Base-by-base conservation (phyloP, 2,113 vertebrate species). In the Sclerurus mexicanus region DNA sequence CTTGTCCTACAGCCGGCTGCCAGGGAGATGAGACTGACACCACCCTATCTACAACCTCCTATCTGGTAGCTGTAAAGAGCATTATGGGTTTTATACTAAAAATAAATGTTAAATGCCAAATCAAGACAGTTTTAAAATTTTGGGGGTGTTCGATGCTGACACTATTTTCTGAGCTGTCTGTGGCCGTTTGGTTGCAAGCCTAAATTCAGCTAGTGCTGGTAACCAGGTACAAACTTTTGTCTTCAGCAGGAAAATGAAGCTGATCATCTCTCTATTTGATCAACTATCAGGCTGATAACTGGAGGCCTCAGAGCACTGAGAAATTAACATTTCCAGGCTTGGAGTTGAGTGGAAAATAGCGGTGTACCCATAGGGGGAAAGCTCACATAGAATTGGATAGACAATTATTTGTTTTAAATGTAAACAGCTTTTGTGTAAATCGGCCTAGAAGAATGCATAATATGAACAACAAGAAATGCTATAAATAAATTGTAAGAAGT, bases 331-430 rank as follows among this genome's bases (percentile, higher is more conserved):
- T 69, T 82, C 22, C 15, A 25, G 55, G 6, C 71, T 50, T 78
- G 21, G 42, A 67, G 39, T 0, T 47, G 49, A 60, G 35, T 1
- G 1, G 23, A 52, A 69, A 37, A 39, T 21, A 50, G 21, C 2
- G 10, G 5, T 49, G 10, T 59, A 10, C 20, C 16, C 25, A 7
- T 7, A 21, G 44, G 7, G 19, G 19, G 39, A 47, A 83, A 1
- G 0, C 7, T 64, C 6, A 23, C 0, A 2, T 73, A 40, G 30
- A 68, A 40, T 4, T 55, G 64, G 50, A 5, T 23, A 42, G 37
- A 47, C 17, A 71, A 19, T 64, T 42, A 11, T 53, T 64, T 78
- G 14, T 14, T 93, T 55, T 78, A 37, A 72, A 37, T 3, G 4
- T 52, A 59, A 64, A 52, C 33, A 42, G 14, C 14, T 85, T 78